Evolutionary conservation across 2,888 invertebrate species (phyloP), one percentile per base, ranked within the genome.

Genomic region (Resseliella maxima): DNA sequence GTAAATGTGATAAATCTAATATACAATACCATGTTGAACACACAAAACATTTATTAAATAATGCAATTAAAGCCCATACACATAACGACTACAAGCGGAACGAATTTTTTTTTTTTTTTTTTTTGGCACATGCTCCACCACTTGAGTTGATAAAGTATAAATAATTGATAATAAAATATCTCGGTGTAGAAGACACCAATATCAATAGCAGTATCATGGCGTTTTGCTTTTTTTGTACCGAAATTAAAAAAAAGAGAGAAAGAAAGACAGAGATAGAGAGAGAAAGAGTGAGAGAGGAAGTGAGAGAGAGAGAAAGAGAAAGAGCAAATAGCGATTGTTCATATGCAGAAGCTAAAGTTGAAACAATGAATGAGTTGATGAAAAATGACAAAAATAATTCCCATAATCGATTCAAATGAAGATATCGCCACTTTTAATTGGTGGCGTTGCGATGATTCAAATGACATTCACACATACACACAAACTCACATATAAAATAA

Each of bases 331-430:
- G n/a, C n/a, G n/a, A 8, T 50, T 2, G 46, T 50, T 15, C 12
- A 50, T 50, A 18, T 15, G 46, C 46, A 50, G 2, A 50, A 50
- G 46, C 18, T 24, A 59, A 59, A 59, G n/a, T 59, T 59, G 59
- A 59, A 24, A 59, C 59, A 59, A 3, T 24, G 59, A 59, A 59
- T 24, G 59, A 59, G 5, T 24, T 59, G 59, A 59, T 59, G 59
- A 59, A 59, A 59, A 59, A 59, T 59, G 59, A 24, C 24, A 3
- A 24, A 59, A 59, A 59, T 59, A 24, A 59, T 59, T n/a, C 59
- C n/a, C 59, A 59, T 59, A 59, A 59, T 59, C 59, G 59, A 59
- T 59, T 59, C 59, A 59, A 59, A 59, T 59, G 59, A 59, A 59
- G 59, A 59, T 59, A 59, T 59, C 59, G 59, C 24, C 59, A 59